Percentiles rank a stretch among this genome's conserved stretches.
Evolutionary conservation across 2,113 vertebrate species (phyloP).

Genomic region (Sturnira hondurensis): DNA sequence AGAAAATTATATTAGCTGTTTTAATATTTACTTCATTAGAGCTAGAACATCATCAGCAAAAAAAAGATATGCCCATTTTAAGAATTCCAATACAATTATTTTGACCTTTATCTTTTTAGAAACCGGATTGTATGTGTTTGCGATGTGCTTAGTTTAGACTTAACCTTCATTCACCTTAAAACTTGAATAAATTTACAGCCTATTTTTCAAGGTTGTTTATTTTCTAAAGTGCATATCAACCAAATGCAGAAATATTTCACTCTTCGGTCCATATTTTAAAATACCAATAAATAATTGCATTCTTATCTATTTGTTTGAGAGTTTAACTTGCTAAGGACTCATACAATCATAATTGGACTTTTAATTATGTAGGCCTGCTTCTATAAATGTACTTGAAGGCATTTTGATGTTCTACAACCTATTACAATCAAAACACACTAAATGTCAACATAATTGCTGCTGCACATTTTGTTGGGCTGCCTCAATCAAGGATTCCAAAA

Average conservation of each 20-base stretch:
- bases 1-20: neutral
- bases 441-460: constrained; percentile 50
- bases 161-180: neutral
- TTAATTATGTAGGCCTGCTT: neutral
- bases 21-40: neutral
- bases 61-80: neutral
- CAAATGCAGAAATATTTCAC: neutral
- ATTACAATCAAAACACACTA: constrained; percentile 30
- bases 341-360: neutral
- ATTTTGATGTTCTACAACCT: constrained; percentile 38
- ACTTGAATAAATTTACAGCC: neutral
- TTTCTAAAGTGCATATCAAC: neutral
- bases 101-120: neutral
- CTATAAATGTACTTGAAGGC: constrained; percentile 30
- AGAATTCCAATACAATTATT: neutral
- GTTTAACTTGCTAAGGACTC: neutral
- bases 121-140: neutral
- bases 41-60: neutral
- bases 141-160: neutral
- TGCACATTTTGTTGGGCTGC: constrained; percentile 2
- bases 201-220: neutral
- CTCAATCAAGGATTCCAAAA: constrained; percentile 56
- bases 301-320: neutral
- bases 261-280: neutral
- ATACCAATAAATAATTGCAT: neutral